Conservation (phyloP, 2,888 invertebrate genomes). For the Microchrysa polita region DNA sequence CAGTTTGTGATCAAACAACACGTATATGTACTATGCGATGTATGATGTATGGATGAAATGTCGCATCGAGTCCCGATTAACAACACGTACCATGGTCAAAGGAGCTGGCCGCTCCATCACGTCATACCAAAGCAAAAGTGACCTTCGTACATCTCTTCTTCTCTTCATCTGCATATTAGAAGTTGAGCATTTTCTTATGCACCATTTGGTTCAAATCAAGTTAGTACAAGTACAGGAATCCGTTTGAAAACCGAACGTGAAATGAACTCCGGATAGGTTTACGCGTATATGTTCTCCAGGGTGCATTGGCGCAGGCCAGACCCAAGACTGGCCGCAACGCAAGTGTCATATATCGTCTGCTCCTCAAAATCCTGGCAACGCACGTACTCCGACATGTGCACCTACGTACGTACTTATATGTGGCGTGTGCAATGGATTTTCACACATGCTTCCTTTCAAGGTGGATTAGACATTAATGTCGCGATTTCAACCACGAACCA, state of each 20-base stretch:
- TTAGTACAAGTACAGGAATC: constrained; percentile 15
- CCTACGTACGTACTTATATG: too few relatives aligned
- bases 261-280: too few relatives aligned
- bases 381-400: too few relatives aligned
- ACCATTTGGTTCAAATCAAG: constrained; percentile 33
- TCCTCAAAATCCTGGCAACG: constrained; percentile 14
- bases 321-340: constrained; percentile 7
- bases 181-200: constrained; percentile 37
- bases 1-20: constrained; percentile 27
- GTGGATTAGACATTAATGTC: constrained; percentile 5
- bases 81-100: constrained; percentile 2
- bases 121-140: too few relatives aligned
- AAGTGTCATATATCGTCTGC: constrained; percentile 39
- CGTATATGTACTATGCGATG: too few relatives aligned
- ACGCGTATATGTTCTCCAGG: too few relatives aligned
- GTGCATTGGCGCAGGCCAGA: constrained; percentile 2
- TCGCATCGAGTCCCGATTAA: background rate
- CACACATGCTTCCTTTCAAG: constrained; percentile 15
- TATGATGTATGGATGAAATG: background rate
- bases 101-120: constrained; percentile 8
- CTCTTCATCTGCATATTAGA: too few relatives aligned
- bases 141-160: constrained; percentile 22
- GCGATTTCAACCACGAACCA: constrained; percentile 1
- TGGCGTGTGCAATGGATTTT: constrained; percentile 5
- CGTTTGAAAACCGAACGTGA: constrained; percentile 7